Percentiles rank a stretch among this genome's conserved stretches.
Conservation (phyloP, 2,797 vertebrate species). For the Anisognathus igniventris region DNA sequence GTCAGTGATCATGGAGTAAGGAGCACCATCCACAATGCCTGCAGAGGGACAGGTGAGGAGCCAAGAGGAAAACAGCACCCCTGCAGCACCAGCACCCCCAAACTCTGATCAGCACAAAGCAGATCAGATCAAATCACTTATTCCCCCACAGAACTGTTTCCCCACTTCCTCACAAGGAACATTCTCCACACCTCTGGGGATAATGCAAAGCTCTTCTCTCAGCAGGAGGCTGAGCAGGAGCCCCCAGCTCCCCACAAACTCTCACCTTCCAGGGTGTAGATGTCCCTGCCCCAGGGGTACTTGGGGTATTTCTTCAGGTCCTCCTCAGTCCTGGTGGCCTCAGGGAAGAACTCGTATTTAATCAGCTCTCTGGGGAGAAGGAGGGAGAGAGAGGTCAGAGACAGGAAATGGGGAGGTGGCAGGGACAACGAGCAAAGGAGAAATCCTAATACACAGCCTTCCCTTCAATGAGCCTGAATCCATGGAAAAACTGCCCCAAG, state of each 20-base stretch:
- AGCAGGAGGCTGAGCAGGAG: not conserved
- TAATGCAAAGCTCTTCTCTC: not conserved
- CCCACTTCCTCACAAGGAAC: not conserved
- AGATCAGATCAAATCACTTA: not conserved
- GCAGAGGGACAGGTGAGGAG: not conserved
- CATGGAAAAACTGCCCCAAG: not conserved
- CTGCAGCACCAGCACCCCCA: not conserved
- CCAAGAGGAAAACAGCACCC: not conserved
- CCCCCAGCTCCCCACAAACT: not conserved
- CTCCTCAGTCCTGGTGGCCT: slow-evolving; percentile 92
- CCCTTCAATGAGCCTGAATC: not conserved
- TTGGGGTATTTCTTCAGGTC: slow-evolving; percentile 89
- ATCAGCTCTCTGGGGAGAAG: slow-evolving; percentile 87
- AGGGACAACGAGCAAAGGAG: not conserved
- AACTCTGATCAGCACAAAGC: not conserved
- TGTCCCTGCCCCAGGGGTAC: slow-evolving; percentile 96
- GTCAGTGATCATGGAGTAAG: slow-evolving; percentile 97
- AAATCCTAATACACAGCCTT: not conserved
- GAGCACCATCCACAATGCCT: slow-evolving; percentile 92
- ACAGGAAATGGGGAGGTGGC: not conserved
- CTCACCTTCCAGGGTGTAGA: slow-evolving; percentile 95
- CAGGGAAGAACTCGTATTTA: slow-evolving; percentile 98
- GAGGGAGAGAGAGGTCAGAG: slow-evolving; percentile 31
- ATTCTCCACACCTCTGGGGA: not conserved
- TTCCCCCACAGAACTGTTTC: not conserved